Evolutionary conservation across 2,888 invertebrate species (phyloP), one percentile per base, ranked within the genome.

Genomic region (Camponotus fellah): DNA sequence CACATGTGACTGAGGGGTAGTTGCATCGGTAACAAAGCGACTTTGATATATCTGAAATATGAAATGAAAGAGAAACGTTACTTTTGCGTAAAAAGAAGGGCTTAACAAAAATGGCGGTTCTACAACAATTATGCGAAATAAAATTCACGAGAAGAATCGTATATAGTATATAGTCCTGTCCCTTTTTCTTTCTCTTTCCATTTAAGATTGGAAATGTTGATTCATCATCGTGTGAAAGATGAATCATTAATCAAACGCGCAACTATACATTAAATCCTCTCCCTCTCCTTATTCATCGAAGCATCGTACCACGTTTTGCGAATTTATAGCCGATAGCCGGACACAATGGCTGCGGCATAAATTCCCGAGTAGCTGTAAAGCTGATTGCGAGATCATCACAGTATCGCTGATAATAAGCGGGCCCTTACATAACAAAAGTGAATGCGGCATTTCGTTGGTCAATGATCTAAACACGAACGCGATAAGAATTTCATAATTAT

Each of bases 11-110:
- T 94, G 82, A 95, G 92, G 65, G 95, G 95, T 87, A 95, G 94
- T 85, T 95, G 96, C 95, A 95, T 96, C 40, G 97, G 97, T 92
- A 98, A 95, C 90, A 98, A 95, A 62, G 97, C 97, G 87, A 97
- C 97, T 95, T 97, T 97, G 91, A 98, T 96, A 94, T 97, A 97
- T 91, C 97, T 98, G 94, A 87, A 95, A 93, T 37, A 60, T 14
- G 21, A 68, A 69, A 12, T 26, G 9, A 81, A 34, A 46, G n/a
- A 74, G 21, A 26, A 26, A 58, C 53, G 43, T 71, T 62, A 88
- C 17, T 82, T 60, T 53, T 37, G 32, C 0, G 26, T 43, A 75
- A n/a, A 75, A 66, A 0, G 12, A 0, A 26, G 2, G n/a, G n/a
- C n/a, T 62, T 17, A 9, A 14, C 12, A n/a, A 53, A 53, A 53